These are phyloP conservation scores for Rhagophthalmus giganteus DNA, from an alignment of 2,888 invertebrate genomes.

Conservation along the genomic window DNA sequence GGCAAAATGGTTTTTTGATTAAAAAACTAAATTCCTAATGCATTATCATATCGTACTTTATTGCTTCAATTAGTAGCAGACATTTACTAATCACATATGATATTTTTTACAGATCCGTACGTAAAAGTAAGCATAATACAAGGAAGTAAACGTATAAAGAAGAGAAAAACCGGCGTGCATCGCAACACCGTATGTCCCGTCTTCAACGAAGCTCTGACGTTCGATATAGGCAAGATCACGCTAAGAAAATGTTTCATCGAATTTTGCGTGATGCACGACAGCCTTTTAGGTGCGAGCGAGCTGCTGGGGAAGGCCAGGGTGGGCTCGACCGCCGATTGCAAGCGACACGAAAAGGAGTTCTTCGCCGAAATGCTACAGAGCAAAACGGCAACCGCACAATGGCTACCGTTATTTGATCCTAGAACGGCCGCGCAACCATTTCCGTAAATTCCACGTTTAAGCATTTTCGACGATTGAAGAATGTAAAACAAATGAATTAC, in stretches of 20 bases:
- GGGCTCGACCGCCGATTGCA: slow-evolving; percentile 55
- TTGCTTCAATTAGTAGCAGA: too few relatives aligned
- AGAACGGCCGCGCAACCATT: slow-evolving; percentile 13
- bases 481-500: too few relatives aligned
- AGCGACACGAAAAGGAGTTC: slow-evolving; percentile 57
- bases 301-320: slow-evolving; percentile 60
- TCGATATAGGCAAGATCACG: slow-evolving; percentile 58
- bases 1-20: too few relatives aligned
- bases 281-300: slow-evolving; percentile 63
- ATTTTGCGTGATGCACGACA: slow-evolving; percentile 65
- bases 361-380: slow-evolving; percentile 62
- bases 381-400: slow-evolving; percentile 63
- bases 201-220: slow-evolving; percentile 60
- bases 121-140: slow-evolving; percentile 57
- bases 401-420: slow-evolving; percentile 60
- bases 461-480: not conserved
- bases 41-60: too few relatives aligned
- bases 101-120: slow-evolving; percentile 54
- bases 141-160: slow-evolving; percentile 56
- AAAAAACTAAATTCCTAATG: too few relatives aligned
- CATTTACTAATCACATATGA: too few relatives aligned
- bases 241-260: slow-evolving; percentile 62
- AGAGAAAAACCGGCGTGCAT: slow-evolving; percentile 58
- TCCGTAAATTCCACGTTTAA: not conserved
- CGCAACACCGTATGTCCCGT: slow-evolving; percentile 57